These are phyloP conservation scores for Chaenodraco wilsoni DNA, from an alignment of 2,797 vertebrate species.

Conservation along the genomic window DNA sequence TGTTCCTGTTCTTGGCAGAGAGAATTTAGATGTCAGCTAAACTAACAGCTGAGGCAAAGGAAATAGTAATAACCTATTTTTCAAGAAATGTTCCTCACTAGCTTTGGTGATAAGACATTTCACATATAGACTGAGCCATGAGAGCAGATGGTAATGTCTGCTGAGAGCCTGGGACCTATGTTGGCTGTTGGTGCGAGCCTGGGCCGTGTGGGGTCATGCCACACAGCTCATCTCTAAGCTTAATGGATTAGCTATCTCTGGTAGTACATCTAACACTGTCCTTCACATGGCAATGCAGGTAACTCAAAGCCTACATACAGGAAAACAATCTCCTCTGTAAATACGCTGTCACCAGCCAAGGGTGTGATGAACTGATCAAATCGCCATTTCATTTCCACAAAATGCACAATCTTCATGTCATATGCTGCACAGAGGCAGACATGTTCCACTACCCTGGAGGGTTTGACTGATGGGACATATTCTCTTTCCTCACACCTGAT, in stretches of 20 bases:
- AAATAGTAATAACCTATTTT: constrained; percentile 9
- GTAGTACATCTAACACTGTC: constrained; percentile 67
- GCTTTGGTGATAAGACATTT: constrained; percentile 17
- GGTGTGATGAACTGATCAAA: constrained; percentile 51
- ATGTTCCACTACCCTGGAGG: constrained; percentile 52
- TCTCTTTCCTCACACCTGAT: constrained; percentile 52
- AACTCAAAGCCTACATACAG: constrained; percentile 47
- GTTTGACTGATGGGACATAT: constrained; percentile 64
- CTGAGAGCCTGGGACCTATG: constrained; percentile 52
- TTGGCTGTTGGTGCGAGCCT: constrained; percentile 55
- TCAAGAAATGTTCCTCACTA: not conserved
- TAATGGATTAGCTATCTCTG: constrained; percentile 81
- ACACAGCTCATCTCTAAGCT: constrained; percentile 79
- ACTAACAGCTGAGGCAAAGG: not conserved
- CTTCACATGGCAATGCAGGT: constrained; percentile 73
- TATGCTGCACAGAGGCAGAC: constrained; percentile 35
- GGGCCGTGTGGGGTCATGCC: constrained; percentile 64
- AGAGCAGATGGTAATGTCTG: constrained; percentile 27
- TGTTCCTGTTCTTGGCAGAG: not conserved
- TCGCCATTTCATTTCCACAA: constrained; percentile 43
- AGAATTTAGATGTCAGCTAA: not conserved
- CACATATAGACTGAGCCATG: constrained; percentile 33
- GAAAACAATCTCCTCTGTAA: constrained; percentile 59
- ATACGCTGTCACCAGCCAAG: constrained; percentile 41
- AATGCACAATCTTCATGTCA: constrained; percentile 52